Evolutionary conservation across 2,113 vertebrate genomes (phyloP).

Genomic region (Xiphophorus maculatus): DNA sequence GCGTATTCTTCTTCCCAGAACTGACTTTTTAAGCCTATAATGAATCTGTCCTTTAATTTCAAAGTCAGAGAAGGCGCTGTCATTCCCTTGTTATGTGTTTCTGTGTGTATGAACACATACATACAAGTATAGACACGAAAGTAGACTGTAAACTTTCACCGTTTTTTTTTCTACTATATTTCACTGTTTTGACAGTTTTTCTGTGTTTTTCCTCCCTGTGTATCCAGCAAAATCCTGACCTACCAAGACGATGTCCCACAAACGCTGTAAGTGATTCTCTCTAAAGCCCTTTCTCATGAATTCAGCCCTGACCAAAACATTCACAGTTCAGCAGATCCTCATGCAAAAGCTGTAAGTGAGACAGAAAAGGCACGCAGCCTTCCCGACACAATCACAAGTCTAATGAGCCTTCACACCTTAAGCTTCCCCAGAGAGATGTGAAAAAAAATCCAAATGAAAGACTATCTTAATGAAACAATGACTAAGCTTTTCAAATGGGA

Average conservation of each 20-base stretch:
- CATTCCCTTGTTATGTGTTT: slow-evolving; percentile 44
- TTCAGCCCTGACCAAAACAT: slow-evolving; percentile 59
- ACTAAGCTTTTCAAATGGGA: slow-evolving; percentile 53
- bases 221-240: slow-evolving; percentile 29
- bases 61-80: slow-evolving; percentile 44
- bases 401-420: slow-evolving; percentile 61
- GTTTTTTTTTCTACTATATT: slow-evolving; percentile 26
- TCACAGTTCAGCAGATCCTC: slow-evolving; percentile 48
- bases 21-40: slow-evolving; percentile 65
- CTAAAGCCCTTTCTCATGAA: slow-evolving; percentile 47
- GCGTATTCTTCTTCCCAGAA: slow-evolving; percentile 35
- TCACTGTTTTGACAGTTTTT: slow-evolving; percentile 6
- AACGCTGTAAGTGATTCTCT: slow-evolving; percentile 34
- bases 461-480: slow-evolving; percentile 59
- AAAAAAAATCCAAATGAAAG: slow-evolving; percentile 55
- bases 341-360: slow-evolving; percentile 37
- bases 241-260: slow-evolving; percentile 23
- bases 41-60: slow-evolving; percentile 68
- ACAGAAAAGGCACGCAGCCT: slow-evolving; percentile 44
- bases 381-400: slow-evolving; percentile 34
- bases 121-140: slow-evolving; percentile 68
- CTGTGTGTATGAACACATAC: slow-evolving; percentile 39
- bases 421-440: slow-evolving; percentile 15
- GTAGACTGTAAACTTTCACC: slow-evolving; percentile 47
- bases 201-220: not conserved